Percentiles rank a stretch among this genome's conserved stretches.
Conservation (phyloP, 2,888 invertebrate genomes). For the Apamea epomidion region DNA sequence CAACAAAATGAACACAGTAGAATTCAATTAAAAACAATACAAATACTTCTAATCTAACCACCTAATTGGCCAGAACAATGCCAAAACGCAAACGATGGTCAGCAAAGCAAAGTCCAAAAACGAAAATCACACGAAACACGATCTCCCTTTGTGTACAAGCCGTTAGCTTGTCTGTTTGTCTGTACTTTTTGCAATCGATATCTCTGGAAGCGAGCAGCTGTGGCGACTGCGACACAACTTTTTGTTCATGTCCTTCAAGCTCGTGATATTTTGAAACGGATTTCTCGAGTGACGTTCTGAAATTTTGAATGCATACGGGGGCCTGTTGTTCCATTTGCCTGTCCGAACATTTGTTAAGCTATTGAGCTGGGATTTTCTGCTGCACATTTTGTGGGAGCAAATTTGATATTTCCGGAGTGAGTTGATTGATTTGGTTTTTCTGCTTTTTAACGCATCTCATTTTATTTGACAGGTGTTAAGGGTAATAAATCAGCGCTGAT, state of each 20-base stretch:
- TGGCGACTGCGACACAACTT: constrained; percentile 69
- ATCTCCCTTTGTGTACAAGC: constrained; percentile 74
- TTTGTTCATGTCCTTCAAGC: constrained; percentile 71
- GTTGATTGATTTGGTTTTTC: constrained; percentile 27
- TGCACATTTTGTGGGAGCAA: background rate
- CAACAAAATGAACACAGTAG: constrained; percentile 32
- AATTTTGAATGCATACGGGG: constrained; percentile 46
- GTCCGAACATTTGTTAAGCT: constrained; percentile 39
- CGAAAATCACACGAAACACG: constrained; percentile 59
- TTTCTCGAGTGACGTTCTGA: constrained; percentile 58
- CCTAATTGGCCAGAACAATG: constrained; percentile 56
- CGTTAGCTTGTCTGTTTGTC: constrained; percentile 79
- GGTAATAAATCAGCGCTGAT: constrained; percentile 9
- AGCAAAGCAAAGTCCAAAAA: constrained; percentile 52
- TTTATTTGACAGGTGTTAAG: constrained; percentile 15
- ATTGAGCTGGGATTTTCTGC: constrained; percentile 23
- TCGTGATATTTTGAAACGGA: constrained; percentile 73
- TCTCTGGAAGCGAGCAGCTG: constrained; percentile 87
- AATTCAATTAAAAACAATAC: constrained; percentile 55
- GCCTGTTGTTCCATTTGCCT: constrained; percentile 34
- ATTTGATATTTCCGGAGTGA: background rate
- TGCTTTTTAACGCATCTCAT: background rate
- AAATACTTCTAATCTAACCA: constrained; percentile 53
- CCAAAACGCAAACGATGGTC: constrained; percentile 52
- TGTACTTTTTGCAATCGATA: constrained; percentile 86